Evolutionary conservation across 2,888 invertebrate species (phyloP), one percentile per base, ranked within the genome.

Genomic region (Sinhomidia bicolor): DNA sequence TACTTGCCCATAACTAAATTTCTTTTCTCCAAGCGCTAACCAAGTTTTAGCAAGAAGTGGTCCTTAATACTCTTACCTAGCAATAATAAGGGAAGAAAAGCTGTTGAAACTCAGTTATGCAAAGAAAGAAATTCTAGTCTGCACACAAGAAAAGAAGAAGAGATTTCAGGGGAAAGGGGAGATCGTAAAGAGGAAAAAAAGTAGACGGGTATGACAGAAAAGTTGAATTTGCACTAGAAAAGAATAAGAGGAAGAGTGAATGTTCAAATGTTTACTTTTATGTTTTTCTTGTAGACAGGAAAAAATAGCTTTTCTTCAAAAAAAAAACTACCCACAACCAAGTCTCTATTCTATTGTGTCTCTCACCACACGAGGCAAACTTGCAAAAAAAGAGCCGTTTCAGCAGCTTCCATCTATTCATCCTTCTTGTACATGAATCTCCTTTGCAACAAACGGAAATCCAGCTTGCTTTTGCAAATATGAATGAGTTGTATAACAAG

Each of bases 401-500:
- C 76, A 76, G 51, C 47, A 76, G 29, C 47, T 51, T 26, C 14
- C 76, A 74, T 74, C 44, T 2, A n/a, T n/a, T n/a, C 47, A 17
- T 17, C 17, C 17, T 7, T 51, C 23, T 20, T n/a, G 4, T n/a
- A n/a, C n/a, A n/a, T 17, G 14, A 2, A 26, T 76, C 76, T 76
- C 10, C n/a, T 14, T 1, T 14, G 10, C 1, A 7, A 51, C 6
- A 44, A 26, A 26, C 23, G 26, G 20, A 76, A 76, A 76, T 51
- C 47, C 51, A 76, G 51, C 44, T 76, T 76, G 76, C 76, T 47
- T 74, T 74, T 76, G 76, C 76, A 76, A 76, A 51, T 51, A 76
- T 76, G 76, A 51, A 76, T 76, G 36, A 36, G 7, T 76, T 47
- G 2, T 12, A 17, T 26, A 41, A 71, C n/a, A 20, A 71, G 68